Base-by-base conservation (phyloP, 2,888 invertebrate species). In the Drosophila nr. medialis region DNA sequence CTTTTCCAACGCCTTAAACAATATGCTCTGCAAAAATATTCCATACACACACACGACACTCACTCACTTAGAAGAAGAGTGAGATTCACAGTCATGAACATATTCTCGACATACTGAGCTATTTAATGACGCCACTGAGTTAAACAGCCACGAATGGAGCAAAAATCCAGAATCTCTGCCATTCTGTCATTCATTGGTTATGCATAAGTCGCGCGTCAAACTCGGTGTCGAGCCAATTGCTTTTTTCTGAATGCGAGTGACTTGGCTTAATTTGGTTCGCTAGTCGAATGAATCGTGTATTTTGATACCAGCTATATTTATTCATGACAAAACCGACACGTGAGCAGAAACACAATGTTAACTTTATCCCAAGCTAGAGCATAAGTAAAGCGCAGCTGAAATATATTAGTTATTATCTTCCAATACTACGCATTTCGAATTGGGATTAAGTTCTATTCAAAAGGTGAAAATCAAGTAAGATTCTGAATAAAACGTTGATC, bases 41-140 rank as follows among this genome's bases (percentile, higher is more conserved):
- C 51, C 13, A 27, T 3, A 49, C 51, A 10, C 13, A 65, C 21
- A 21, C 21, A 36, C 13, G 30, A 36, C 64, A 40, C 48, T 10
- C 13, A 53, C 34, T 13, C 18, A 18, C 38, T 53, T 58, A 49
- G 45, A 49, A 24, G 18, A 48, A 50, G 63, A 59, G 58, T 55
- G 48, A 32, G 48, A 45, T 34, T 30, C 30, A 15, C 38, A 59
- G 64, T 72, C 83, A 79, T 73, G 70, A 81, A 67, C 83, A 83
- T 77, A 83, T 77, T 70, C 74, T 64, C 78, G 70, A 67, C 75
- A 77, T 73, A 75, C 64, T 70, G 69, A 72, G 84, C 84, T 64
- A 83, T 75, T 81, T 83, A 88, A 85, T 83, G 89, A 86, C 75
- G 81, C 79, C 63, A 64, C 81, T 70, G 78, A 68, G 81, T 77